Evolutionary conservation across 2,113 vertebrate species (phyloP), one percentile per base, ranked within the genome.

Genomic region (Syrmaticus mikado): DNA sequence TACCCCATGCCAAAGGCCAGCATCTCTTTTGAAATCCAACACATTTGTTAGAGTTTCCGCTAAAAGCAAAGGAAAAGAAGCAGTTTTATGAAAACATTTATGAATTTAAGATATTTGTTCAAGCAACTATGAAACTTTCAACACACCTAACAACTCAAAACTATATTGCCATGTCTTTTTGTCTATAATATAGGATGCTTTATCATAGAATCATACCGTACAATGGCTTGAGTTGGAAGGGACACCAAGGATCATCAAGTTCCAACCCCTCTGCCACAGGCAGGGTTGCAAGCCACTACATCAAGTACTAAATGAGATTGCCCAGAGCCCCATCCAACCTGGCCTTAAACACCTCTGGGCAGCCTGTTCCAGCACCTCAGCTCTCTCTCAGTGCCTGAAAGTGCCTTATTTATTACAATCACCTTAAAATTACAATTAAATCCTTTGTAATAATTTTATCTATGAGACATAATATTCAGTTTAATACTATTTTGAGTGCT

Each of bases 11-110:
- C 99, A 99, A 74, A 99, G 97, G 74, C 99, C 99, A 36, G 99
- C 99, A 64, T 99, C 99, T 95, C 99, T 98, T 95, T 99, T 99
- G 97, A 99, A 99, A 97, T 99, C 99, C 97, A 99, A 96, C 71
- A 99, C 99, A 43, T 99, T 99, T 73, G 98, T 99, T 82, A 99
- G 97, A 19, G 98, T 99, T 96, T 99, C 99, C 64, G 98, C 99
- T 99, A 97, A 20, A 97, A 98, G 74, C 1, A 2, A 92, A 97
- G 18, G 91, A 77, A 88, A 73, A 83, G 50, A 76, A 53, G n/a
- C 5, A 3, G 18, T 41, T 70, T 53, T 58, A 55, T 13, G 4
- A 80, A 48, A 76, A 41, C 41, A 64, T 57, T 28, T 81, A 78
- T 75, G 24, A 82, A 45, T 19, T 46, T 52, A 30, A 64, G 76